Evolutionary conservation across 1,140 invertebrate species (phyloP).

Genomic region (Heliconius hewitsoni): DNA sequence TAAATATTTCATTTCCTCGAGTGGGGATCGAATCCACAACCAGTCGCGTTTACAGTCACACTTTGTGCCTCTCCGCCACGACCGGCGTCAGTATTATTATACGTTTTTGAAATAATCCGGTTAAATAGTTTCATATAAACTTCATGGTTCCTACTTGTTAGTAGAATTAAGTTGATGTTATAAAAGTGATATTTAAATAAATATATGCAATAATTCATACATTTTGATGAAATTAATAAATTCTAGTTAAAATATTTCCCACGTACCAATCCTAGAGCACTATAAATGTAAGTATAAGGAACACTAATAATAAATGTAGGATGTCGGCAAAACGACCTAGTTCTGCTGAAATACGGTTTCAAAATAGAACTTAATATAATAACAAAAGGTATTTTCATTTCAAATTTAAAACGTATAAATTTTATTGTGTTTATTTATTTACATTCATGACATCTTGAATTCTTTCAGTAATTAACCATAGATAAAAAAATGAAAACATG

Average conservation of each 20-base stretch:
- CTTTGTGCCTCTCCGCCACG: no score
- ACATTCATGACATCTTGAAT: neutral
- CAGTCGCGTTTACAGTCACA: no score
- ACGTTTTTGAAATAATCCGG: no score
- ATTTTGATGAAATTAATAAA: neutral
- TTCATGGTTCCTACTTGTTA: no score
- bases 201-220: no score
- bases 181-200: no score
- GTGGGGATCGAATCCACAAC: no score
- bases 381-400: slow-evolving; percentile 65
- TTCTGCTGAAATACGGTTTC: slow-evolving; percentile 52
- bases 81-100: no score
- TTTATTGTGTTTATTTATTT: neutral
- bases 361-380: slow-evolving; percentile 53
- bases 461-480: neutral
- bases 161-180: no score
- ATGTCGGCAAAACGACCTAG: slow-evolving; percentile 54
- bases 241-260: neutral
- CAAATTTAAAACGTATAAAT: neutral
- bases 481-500: neutral
- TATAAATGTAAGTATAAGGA: slow-evolving; percentile 58
- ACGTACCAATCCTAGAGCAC: slow-evolving; percentile 59
- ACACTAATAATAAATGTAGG: slow-evolving; percentile 52
- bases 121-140: no score
- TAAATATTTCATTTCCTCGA: no score